These are phyloP conservation scores for Caenorhabditis briggsae DNA, from an alignment of 1,140 invertebrate species.

Conservation along the genomic window DNA sequence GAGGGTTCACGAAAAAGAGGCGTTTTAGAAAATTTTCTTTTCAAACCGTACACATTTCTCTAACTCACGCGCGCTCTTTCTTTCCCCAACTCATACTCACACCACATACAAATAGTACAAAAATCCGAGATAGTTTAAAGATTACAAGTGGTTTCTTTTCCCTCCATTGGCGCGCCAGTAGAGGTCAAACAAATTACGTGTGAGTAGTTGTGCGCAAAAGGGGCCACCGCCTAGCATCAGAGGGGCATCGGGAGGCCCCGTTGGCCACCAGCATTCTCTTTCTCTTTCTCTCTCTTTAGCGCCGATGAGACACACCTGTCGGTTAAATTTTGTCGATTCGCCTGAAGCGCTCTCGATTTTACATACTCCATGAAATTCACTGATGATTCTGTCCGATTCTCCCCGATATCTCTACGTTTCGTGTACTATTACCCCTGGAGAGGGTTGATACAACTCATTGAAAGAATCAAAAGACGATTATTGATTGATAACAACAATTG, in stretches of 20 bases:
- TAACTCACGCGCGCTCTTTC: neutral
- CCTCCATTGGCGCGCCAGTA: conserved; percentile 34
- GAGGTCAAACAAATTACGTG: conserved; percentile 52
- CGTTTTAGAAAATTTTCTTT: neutral
- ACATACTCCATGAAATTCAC: conserved; percentile 32
- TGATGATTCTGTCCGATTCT: conserved; percentile 1
- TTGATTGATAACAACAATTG: conserved; percentile 41
- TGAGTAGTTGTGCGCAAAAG: conserved; percentile 5
- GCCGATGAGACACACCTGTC: conserved; percentile 16
- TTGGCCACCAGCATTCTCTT: neutral
- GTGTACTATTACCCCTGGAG: conserved; percentile 28
- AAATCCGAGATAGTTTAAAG: conserved; percentile 51
- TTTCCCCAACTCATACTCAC: too few species aligned
- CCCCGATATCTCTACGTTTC: conserved; percentile 11
- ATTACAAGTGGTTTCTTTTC: conserved; percentile 39
- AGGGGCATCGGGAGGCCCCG: conserved; percentile 6
- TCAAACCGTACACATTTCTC: conserved; percentile 12
- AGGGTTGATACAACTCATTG: neutral
- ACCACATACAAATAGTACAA: conserved; percentile 20
- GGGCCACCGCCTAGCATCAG: conserved; percentile 13
- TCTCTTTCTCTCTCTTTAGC: neutral
- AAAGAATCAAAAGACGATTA: neutral
- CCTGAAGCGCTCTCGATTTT: conserved; percentile 46
- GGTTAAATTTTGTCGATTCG: conserved; percentile 1
- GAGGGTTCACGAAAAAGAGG: conserved; percentile 8